Evolutionary conservation across 2,888 invertebrate species (phyloP).

Genomic region (Lepeophtheirus nordmannii): DNA sequence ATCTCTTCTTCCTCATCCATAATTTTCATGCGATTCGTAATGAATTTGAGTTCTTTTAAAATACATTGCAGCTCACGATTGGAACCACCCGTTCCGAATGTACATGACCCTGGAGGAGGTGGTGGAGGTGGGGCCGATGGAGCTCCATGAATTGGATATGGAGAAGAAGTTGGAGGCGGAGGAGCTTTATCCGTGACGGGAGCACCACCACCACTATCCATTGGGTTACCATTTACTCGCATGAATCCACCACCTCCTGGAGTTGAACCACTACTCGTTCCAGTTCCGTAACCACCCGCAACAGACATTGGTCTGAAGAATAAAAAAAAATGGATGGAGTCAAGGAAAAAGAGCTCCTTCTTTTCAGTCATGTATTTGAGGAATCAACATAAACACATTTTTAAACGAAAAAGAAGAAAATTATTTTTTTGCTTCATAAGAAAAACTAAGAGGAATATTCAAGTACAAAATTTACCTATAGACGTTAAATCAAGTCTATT

Average conservation of each 20-base stretch:
- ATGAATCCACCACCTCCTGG: constrained; percentile 38
- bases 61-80: constrained; percentile 78
- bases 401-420: too few relatives aligned
- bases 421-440: too few relatives aligned
- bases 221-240: constrained; percentile 36
- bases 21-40: constrained; percentile 82
- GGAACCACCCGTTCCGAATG: constrained; percentile 37
- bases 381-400: too few relatives aligned
- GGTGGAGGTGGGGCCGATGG: constrained; percentile 3
- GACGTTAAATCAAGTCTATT: too few relatives aligned
- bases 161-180: not conserved
- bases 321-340: not conserved
- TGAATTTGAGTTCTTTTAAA: constrained; percentile 79
- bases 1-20: constrained; percentile 81
- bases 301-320: constrained; percentile 21
- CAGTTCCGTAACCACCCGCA: constrained; percentile 12
- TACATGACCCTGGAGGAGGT: not conserved
- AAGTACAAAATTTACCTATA: too few relatives aligned
- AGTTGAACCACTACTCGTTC: constrained; percentile 31
- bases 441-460: too few relatives aligned
- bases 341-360: too few relatives aligned
- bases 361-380: too few relatives aligned
- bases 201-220: constrained; percentile 24
- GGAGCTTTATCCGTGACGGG: not conserved
- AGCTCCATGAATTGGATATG: constrained; percentile 4